Base-by-base conservation (phyloP, 2,113 vertebrate genomes). In the Diphyllodes magnificus region DNA sequence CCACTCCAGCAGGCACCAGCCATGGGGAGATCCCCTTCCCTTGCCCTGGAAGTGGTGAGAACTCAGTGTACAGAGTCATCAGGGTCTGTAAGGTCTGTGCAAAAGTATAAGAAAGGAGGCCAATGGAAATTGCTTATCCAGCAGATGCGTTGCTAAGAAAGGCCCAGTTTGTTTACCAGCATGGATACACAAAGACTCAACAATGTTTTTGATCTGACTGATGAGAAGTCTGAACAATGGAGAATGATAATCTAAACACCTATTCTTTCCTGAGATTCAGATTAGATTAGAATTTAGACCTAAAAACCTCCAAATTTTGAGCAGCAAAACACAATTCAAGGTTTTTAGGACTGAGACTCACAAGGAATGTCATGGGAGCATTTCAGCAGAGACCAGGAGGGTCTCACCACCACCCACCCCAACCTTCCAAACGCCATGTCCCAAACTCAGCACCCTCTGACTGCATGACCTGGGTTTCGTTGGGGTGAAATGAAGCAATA, bases 351-450 rank as follows among this genome's bases (percentile, higher is more conserved):
- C 5, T 9, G 9, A 78, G 17, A 44, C 35, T 57, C 40, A 35
- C 18, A 53, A 54, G 40, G 16, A 61, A 51, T 1, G 1, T 6
- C 54, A 35, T 0, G 5, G 40, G 8, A 79, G 4, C 2, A 1
- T 22, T 66, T 39, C 70, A 44, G 50, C 5, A 16, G 2, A 56
- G 64, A 53, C 5, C 11, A 47, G 16, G 13, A 60, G 13, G 21
- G 19, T 76, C n/a, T 77, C 39, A 20, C 15, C 23, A 39, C 17
- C 35, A 27, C 6, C 24, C n/a, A 13, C 6, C 8, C 39, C 49
- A 42, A 10, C 15, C 24, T 49, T 54, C 27, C 24, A 27, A 1
- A 2, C 27, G n/a, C 5, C 10, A 15, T n/a, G 40, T 61, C 23
- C 13, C 30, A 39, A 27, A 15, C 10, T 9, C 17, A 63, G 25